Percentiles rank a stretch among this genome's conserved stretches.
phyloP scores from a whole-genome alignment of 2,888 invertebrate genomes.

The Trisateles emortualis region DNA sequence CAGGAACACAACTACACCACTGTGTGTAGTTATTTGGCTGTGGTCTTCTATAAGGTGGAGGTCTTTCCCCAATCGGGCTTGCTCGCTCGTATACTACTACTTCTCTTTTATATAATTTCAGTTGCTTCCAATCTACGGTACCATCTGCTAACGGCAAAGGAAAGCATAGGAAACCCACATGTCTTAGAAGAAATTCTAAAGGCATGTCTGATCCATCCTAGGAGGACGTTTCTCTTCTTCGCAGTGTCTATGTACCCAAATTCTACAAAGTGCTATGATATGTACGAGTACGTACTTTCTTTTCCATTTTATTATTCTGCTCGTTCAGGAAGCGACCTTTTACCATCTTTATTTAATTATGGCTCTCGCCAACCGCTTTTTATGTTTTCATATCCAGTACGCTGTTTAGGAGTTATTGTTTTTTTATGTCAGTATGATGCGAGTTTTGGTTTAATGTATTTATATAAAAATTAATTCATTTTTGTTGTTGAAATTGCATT shows the following conservation, averaged over 20 bases:
- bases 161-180: too few relatives aligned
- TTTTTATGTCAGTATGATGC: background rate
- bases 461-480: background rate
- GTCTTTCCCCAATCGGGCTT: too few relatives aligned
- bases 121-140: too few relatives aligned
- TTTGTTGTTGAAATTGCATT: background rate
- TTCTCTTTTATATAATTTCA: background rate
- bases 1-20: too few relatives aligned
- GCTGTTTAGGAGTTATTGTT: conserved; percentile 11
- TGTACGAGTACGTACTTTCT: background rate
- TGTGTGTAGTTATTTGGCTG: too few relatives aligned
- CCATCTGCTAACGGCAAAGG: too few relatives aligned
- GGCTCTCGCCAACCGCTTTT: conserved; percentile 25
- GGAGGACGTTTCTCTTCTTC: too few relatives aligned
- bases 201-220: too few relatives aligned
- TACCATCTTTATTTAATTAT: conserved; percentile 36
- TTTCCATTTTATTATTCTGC: conserved; percentile 20
- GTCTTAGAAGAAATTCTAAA: too few relatives aligned
- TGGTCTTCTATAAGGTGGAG: too few relatives aligned
- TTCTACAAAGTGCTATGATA: background rate
- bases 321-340: conserved; percentile 13
- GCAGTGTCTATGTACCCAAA: background rate
- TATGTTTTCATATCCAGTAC: conserved; percentile 15
- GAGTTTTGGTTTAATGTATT: background rate
- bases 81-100: too few relatives aligned